Conservation (phyloP, 2,797 vertebrate species). For the Bradypodion ventrale region DNA sequence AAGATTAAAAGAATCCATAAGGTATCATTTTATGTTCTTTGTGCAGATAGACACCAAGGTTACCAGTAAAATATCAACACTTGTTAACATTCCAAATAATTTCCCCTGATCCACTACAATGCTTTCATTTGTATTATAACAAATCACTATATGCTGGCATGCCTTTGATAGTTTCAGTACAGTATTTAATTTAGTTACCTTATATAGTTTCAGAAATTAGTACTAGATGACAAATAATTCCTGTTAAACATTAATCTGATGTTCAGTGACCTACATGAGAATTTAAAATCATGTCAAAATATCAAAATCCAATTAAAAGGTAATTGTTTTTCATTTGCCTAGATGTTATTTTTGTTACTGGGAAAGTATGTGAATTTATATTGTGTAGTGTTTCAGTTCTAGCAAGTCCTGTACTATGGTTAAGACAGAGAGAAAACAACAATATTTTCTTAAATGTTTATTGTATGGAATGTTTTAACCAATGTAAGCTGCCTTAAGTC, state of each 20-base stretch:
- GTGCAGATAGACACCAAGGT: constrained; percentile 5
- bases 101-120: not conserved
- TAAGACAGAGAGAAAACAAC: not conserved
- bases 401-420: not conserved
- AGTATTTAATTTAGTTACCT: not conserved
- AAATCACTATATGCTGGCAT: not conserved
- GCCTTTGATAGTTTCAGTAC: not conserved
- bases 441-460: not conserved
- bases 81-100: constrained; percentile 18
- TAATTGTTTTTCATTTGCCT: not conserved
- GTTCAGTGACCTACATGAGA: not conserved
- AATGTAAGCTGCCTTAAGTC: too few species aligned
- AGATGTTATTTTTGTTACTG: constrained; percentile 8
- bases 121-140: constrained; percentile 12
- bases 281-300: constrained; percentile 5
- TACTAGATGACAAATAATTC: constrained; percentile 7
- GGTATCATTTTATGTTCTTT: not conserved
- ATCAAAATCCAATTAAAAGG: not conserved
- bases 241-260: not conserved
- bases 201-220: not conserved
- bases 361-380: not conserved
- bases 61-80: not conserved
- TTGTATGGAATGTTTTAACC: too few species aligned
- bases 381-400: constrained; percentile 2
- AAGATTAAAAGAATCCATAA: too few species aligned